Evolutionary conservation across 2,113 vertebrate genomes (phyloP).

Genomic region (Calidris pugnax): DNA sequence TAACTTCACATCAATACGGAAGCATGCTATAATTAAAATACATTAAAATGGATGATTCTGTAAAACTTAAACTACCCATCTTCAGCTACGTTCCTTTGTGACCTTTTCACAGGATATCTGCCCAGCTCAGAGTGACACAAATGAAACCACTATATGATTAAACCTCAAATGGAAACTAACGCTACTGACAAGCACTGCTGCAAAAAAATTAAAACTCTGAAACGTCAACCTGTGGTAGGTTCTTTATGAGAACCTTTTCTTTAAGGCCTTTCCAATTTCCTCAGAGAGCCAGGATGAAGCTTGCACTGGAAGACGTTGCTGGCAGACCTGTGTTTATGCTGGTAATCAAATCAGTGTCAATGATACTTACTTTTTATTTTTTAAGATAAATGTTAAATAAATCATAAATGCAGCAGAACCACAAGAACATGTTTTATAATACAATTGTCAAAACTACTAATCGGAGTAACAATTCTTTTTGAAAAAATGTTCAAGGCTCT

Average conservation of each 20-base stretch:
- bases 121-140: constrained; percentile 56
- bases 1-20: constrained; percentile 2
- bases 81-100: constrained; percentile 41
- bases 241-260: constrained; percentile 36
- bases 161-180: constrained; percentile 35
- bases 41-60: constrained; percentile 11
- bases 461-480: background rate
- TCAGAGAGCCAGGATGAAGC: background rate
- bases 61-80: background rate
- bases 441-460: background rate
- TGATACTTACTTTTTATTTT: background rate
- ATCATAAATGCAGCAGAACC: constrained; percentile 9
- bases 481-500: background rate
- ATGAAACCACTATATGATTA: constrained; percentile 25
- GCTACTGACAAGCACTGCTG: constrained; percentile 35
- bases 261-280: constrained; percentile 25
- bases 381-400: background rate
- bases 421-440: background rate
- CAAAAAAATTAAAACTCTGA: background rate
- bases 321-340: constrained; percentile 28
- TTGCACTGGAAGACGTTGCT: constrained; percentile 6
- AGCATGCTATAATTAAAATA: constrained; percentile 14
- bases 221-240: constrained; percentile 7
- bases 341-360: constrained; percentile 15
- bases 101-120: constrained; percentile 55